Base-by-base conservation (phyloP, 2,797 vertebrate genomes). In the Danio choprae region DNA sequence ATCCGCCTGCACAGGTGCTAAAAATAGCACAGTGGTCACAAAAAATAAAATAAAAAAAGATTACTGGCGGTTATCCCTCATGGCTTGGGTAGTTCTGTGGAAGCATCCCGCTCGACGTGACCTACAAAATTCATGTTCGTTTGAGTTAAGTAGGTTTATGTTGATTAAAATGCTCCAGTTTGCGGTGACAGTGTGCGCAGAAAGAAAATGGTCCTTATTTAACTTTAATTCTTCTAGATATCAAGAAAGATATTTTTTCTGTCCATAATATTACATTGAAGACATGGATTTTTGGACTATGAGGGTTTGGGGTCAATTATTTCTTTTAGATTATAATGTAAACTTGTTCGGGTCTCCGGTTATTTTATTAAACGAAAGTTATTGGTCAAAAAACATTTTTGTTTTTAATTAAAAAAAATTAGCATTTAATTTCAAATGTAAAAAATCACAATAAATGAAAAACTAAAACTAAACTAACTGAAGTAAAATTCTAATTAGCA, bases 21-120 rank as follows among this genome's bases (percentile, higher is more conserved):
- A 82, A 84, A 80, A 84, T 82, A 74, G 53, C 0, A 0, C 50
- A 29, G 12, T 7, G 20, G 13, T 50, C 16, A 4, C 50, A 65
- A 7, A 64, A 55, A 65, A 16, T 18, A 11, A 43, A 73, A 58
- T 20, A 59, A 29, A 29, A 41, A 44, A 78, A 51, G 46, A 76
- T 69, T 64, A 63, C 59, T 63, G 64, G 8, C 2, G 7, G 18
- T 51, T 71, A 20, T 63, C 36, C 44, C 9, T 59, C 62, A 74
- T 38, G 10, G 40, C 69, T 63, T 70, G 43, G 29, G 40, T 63
- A 56, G 46, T 36, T 71, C 58, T 55, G 44, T 79, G 50, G 16
- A 43, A 63, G 29, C 5, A 7, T 63, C 72, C 72, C 44, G 20
- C 72, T 63, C 29, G 10, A n/a, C 11, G 11, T 69, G 58, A 53